Percentiles rank a stretch among this genome's conserved stretches.
These are phyloP conservation scores for Asobara japonica DNA, from an alignment of 1,140 invertebrate species.

Conservation along the genomic window DNA sequence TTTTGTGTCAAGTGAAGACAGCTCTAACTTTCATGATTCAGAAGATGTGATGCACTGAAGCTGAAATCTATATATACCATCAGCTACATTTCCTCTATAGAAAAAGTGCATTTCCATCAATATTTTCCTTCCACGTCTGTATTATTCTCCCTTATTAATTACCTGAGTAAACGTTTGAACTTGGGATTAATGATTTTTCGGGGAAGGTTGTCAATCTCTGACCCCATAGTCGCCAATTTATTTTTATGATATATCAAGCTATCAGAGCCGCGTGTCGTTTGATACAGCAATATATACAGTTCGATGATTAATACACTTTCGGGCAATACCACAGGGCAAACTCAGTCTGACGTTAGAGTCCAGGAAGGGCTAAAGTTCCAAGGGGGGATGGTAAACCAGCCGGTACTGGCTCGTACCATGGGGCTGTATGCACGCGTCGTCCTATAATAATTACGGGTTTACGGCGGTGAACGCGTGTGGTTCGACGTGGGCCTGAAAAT, in stretches of 20 bases:
- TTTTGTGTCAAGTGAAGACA: too few relatives aligned
- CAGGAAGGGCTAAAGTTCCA: slow-evolving; percentile 2
- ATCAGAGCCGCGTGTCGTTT: slow-evolving; percentile 17
- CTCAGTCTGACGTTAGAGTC: background rate
- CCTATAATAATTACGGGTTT: slow-evolving; percentile 41
- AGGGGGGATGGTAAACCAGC: slow-evolving; percentile 22
- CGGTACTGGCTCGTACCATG: slow-evolving; percentile 37
- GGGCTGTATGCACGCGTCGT: slow-evolving; percentile 32
- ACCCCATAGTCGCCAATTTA: slow-evolving; percentile 10
- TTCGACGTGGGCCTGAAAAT: slow-evolving; percentile 37
- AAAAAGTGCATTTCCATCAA: too few relatives aligned
- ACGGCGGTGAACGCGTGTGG: slow-evolving; percentile 34
- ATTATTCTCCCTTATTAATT: background rate
- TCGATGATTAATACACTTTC: slow-evolving; percentile 30
- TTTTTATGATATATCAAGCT: slow-evolving; percentile 24
- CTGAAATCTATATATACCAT: too few relatives aligned
- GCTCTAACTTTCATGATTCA: too few relatives aligned
- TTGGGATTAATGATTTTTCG: slow-evolving; percentile 2
- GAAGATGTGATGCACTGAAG: too few relatives aligned
- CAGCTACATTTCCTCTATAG: too few relatives aligned
- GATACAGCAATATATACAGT: slow-evolving; percentile 8
- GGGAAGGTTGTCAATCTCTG: slow-evolving; percentile 5
- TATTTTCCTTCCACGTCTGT: too few relatives aligned
- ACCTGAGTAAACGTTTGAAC: background rate
- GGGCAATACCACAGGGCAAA: background rate